phyloP scores from a whole-genome alignment of 1,140 invertebrate genomes.

The Drosophila elegans region DNA sequence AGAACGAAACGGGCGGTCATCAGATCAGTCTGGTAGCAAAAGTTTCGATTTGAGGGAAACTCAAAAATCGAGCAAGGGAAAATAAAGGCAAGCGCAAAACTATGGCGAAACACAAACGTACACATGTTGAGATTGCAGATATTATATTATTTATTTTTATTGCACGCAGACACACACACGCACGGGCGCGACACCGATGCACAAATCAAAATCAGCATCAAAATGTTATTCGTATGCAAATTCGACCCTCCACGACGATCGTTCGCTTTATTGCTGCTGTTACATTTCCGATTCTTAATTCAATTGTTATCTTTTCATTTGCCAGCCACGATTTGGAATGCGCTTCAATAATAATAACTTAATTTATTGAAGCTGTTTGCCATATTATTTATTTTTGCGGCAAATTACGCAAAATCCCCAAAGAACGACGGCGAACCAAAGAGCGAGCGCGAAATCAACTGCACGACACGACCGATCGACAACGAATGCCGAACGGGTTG shows the following conservation, averaged over 20 bases:
- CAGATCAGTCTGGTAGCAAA: constrained; percentile 14
- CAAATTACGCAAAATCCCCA: constrained; percentile 51
- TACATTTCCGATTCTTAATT: constrained; percentile 38
- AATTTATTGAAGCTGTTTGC: constrained; percentile 20
- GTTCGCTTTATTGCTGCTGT: constrained; percentile 8
- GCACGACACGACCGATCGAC: constrained; percentile 70
- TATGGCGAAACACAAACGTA: constrained; percentile 48
- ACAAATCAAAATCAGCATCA: constrained; percentile 68
- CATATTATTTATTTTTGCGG: constrained; percentile 35
- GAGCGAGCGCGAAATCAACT: constrained; percentile 46
- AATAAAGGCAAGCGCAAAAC: constrained; percentile 15
- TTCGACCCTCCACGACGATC: constrained; percentile 68
- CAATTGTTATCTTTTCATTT: constrained; percentile 41
- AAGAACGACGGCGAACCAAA: constrained; percentile 12
- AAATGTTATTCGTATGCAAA: constrained; percentile 69
- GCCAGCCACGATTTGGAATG: neutral
- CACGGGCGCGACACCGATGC: constrained; percentile 18
- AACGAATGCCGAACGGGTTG: constrained; percentile 66
- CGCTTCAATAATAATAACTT: constrained; percentile 38
- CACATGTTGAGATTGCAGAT: constrained; percentile 78
- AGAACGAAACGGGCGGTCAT: constrained; percentile 29
- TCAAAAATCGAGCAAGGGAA: constrained; percentile 17
- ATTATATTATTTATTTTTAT: constrained; percentile 82
- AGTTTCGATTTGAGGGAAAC: constrained; percentile 56
- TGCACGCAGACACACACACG: constrained; percentile 55